Evolutionary conservation across 2,113 vertebrate species (phyloP), one percentile per base, ranked within the genome.

Genomic region (Otocyon megalotis): DNA sequence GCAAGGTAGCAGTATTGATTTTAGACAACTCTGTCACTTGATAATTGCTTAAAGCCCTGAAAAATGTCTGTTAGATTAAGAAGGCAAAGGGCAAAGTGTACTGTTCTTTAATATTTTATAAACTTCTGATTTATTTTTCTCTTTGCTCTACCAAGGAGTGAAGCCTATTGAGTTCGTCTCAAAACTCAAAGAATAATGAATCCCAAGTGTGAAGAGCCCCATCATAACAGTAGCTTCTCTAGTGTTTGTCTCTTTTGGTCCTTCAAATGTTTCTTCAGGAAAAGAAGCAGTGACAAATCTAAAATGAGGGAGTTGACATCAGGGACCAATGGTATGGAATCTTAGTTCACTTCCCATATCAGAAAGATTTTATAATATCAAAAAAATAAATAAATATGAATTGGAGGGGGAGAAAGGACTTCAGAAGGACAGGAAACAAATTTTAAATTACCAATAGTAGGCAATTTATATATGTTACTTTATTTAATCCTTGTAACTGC

Each of bases 1-100:
- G 88, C 86, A 96, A 97, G 88, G 90, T 88, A 90, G 26, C 54
- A 35, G 58, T 96, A 97, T 97, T 97, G 97, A 97, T 97, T 97
- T 96, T 92, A 96, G 69, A 93, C 90, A 82, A 95, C 74, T 76
- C 50, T 72, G 60, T 96, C 77, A 65, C 58, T 97, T 96, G 80
- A 35, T 94, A 93, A 97, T 97, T 96, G 76, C 63, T 93, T 79
- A 65, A 71, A 96, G 77, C 72, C 74, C 90, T 97, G 79, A 93
- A 88, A 92, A 93, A 74, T 83, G 65, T 93, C 77, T 56, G 77
- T 65, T 76, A 93, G 77, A 89, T 93, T 96, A 96, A 83, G 74
- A 96, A 96, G 63, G 67, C 71, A 97, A 95, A 96, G 92, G 37
- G 58, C 91, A 98, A 93, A 96, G 67, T 16, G 96, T 84, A 56